Evolutionary conservation across 2,797 vertebrate genomes (phyloP), one percentile per base, ranked within the genome.

Genomic region (Trichosurus vulpecula): DNA sequence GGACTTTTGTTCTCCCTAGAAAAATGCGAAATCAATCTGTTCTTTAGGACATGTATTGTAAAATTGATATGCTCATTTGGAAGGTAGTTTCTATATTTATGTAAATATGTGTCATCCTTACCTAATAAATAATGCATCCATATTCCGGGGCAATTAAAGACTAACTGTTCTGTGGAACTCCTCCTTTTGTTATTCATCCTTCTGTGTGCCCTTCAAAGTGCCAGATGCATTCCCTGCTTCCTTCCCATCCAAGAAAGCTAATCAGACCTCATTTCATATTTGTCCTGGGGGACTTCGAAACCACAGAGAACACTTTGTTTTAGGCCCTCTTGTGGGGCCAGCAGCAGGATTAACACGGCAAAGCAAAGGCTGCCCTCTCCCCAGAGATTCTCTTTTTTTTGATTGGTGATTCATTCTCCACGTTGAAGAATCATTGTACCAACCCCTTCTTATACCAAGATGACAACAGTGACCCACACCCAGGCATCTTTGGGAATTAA

Each of bases 1-100:
- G 91, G 92, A 74, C 81, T 92, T 90, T 94, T 92, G 91, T 54
- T 47, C 0, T 91, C 57, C 90, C 94, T 52, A 81, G 55, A 96
- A 98, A 92, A 94, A 90, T 91, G 51, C 92, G 89, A 97, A 98
- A 93, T 96, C 93, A 96, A 91, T 91, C 96, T 95, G 97, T 97
- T 94, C 93, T 87, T 93, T 93, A 94, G 66, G 56, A 92, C 16
- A 89, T 2, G 0, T 56, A 95, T 31, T 95, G 52, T 66, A 94
- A 97, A 97, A 95, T 94, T 93, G 95, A 94, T 96, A 56, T 25
- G 4, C 58, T 96, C 92, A 66, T 90, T 96, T 95, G 57, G 35
- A 91, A 97, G 93, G 53, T 91, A 57, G 61, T 96, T 96, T 87
- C 74, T 87, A 87, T 95, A 92, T 97, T 96, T 94, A 97, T 94